Evolutionary conservation across 92 coral and sea anemone species (phyloP).

Genomic region (Siderastrea radians): DNA sequence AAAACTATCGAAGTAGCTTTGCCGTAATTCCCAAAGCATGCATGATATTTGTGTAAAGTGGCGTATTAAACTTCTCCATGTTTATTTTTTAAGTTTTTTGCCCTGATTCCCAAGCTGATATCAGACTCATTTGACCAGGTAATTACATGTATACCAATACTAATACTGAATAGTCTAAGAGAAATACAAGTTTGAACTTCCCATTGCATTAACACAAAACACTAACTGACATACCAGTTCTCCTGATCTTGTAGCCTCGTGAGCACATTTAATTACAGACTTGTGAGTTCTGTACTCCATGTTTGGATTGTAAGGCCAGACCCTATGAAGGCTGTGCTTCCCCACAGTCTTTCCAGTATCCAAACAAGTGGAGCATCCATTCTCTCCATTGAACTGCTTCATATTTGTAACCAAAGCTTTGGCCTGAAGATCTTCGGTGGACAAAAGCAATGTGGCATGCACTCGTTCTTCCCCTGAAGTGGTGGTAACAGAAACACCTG

Average conservation of each 20-base stretch:
- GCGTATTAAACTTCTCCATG: too few species aligned
- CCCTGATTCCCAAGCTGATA: too few species aligned
- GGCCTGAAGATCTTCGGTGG: constrained; percentile 56
- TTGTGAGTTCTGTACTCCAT: constrained; percentile 46
- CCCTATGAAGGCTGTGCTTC: constrained; percentile 34
- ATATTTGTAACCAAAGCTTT: constrained; percentile 47
- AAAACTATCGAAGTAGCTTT: too few species aligned
- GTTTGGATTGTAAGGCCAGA: constrained; percentile 53
- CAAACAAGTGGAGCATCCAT: constrained; percentile 46
- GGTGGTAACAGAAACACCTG: constrained; percentile 12
- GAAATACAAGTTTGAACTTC: too few species aligned
- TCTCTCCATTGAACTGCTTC: constrained; percentile 54
- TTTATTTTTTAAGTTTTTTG: too few species aligned
- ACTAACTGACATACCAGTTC: not conserved
- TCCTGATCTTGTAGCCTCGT: constrained; percentile 18
- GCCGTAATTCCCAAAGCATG: too few species aligned
- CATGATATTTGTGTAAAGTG: too few species aligned
- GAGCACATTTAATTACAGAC: constrained; percentile 25
- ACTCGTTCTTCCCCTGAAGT: constrained; percentile 6
- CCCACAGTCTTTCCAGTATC: constrained; percentile 53
- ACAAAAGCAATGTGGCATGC: constrained; percentile 43
- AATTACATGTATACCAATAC: too few species aligned
- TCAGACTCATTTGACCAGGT: too few species aligned
- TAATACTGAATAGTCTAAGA: too few species aligned
- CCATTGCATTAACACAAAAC: too few species aligned